Evolutionary conservation across 2,888 invertebrate species (phyloP), one percentile per base, ranked within the genome.

Genomic region (Gasteruption jaculator): DNA sequence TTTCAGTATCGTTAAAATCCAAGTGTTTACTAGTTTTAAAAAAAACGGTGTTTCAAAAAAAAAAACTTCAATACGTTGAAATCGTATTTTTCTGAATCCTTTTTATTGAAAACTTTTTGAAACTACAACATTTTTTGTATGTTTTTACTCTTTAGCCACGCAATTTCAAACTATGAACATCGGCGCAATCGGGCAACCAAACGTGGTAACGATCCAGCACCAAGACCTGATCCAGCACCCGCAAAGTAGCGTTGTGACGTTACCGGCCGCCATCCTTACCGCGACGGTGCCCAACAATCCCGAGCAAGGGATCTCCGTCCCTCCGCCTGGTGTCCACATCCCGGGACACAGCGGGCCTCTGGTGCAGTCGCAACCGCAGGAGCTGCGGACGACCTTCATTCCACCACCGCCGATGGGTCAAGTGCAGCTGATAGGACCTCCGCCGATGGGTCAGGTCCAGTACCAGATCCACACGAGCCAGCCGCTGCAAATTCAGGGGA

Each of bases 161-260:
- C 71, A 71, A 53, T 71, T 70, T 52, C 71, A 71, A 61, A 65
- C 70, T 12, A 68, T 72, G 65, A 71, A 69, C 49, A 66, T 72
- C 37, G 69, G 71, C 31, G 58, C 65, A 31, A 48, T 72, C 30
- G 67, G 62, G 12, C 71, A 71, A 52, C 68, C 70, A 25, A 71
- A 70, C 46, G 61, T 72, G 24, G 68, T 72, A 38, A 68, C 71
- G 14, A 65, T 72, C 48, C 70, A 70, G 46, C 71, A 70, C 57
- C 71, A 70, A 63, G 71, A 71, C 52, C 63, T 71, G 49, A 64
- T 69, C 39, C 70, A 68, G 39, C 71, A 71, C 58, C 61, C 66
- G 16, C 65, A 68, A 52, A 66, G 68, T 53, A 66, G 58, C 46
- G 68, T 62, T 16, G 68, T 65, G 41, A 65, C 68, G 30, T 56